A percentile compares a stretch with the other conserved stretches of the same genome.
Evolutionary conservation across 2,888 invertebrate genomes (phyloP).

Genomic region (Exephanes ischioxanthus): DNA sequence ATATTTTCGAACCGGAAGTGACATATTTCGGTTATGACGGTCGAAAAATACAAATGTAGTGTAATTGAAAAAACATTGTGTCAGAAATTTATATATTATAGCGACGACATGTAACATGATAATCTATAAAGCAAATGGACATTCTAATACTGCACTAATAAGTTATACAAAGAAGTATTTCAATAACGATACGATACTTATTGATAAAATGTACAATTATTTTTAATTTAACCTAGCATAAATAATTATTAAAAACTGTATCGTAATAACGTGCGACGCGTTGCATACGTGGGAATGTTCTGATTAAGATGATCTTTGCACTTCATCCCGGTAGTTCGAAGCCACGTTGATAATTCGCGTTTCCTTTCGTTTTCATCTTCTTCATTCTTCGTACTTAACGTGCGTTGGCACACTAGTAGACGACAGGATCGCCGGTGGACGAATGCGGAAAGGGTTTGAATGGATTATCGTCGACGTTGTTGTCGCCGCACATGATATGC

Average conservation of each 20-base stretch:
- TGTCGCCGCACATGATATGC: conserved; percentile 47
- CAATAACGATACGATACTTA: background rate
- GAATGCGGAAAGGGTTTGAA: conserved; percentile 65
- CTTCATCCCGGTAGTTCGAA: background rate
- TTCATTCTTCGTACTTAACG: too few species aligned
- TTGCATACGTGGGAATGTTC: conserved; percentile 45
- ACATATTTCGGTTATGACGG: too few species aligned
- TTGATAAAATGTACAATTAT: conserved; percentile 42
- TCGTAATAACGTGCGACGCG: conserved; percentile 10
- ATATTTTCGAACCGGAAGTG: too few species aligned
- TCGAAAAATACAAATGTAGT: too few species aligned
- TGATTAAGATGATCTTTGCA: conserved; percentile 20
- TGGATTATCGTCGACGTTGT: conserved; percentile 46
- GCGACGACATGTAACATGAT: background rate
- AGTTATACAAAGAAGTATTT: conserved; percentile 2
- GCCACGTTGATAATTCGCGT: background rate
- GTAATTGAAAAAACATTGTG: background rate
- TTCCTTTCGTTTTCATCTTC: background rate
- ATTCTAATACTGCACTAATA: conserved; percentile 3
- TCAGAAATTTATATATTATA: conserved; percentile 1
- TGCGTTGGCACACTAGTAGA: conserved; percentile 30
- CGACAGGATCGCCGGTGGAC: conserved; percentile 57
- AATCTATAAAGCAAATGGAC: background rate
- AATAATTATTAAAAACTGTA: conserved; percentile 34
- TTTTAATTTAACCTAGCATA: conserved; percentile 17